Evolutionary conservation across 2,113 vertebrate genomes (phyloP).

Genomic region (Onychostruthus taczanowskii): DNA sequence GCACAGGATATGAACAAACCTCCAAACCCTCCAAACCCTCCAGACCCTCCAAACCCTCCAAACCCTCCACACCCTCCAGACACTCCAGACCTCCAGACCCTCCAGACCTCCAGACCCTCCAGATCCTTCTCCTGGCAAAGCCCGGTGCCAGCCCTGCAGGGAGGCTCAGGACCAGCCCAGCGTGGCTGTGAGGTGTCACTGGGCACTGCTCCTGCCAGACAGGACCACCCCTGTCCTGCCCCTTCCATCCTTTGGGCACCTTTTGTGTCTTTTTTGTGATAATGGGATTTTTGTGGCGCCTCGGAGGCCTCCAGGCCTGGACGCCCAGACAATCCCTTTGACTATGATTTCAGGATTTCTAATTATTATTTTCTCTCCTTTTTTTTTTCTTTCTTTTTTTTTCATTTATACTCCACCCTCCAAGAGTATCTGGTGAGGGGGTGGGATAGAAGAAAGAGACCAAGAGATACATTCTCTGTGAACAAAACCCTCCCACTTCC

Average conservation of each 20-base stretch:
- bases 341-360: constrained; percentile 23
- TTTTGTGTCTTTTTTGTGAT: not conserved
- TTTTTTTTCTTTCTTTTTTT: not conserved
- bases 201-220: not conserved
- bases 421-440: constrained; percentile 55
- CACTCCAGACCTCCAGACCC: too few relatives aligned
- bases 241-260: not conserved
- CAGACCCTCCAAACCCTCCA: too few relatives aligned
- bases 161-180: not conserved
- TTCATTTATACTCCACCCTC: constrained; percentile 51
- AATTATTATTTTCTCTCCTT: constrained; percentile 35
- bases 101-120: not conserved
- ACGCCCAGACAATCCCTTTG: constrained; percentile 32
- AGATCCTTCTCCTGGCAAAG: not conserved
- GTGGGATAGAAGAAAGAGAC: constrained; percentile 46
- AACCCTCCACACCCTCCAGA: too few relatives aligned
- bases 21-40: too few relatives aligned
- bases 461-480: constrained; percentile 52
- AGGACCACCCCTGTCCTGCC: not conserved
- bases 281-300: not conserved
- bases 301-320: constrained; percentile 22
- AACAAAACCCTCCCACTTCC: constrained; percentile 59
- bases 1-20: not conserved
- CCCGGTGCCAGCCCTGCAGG: not conserved
- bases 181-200: rapidly evolving